phyloP scores from a whole-genome alignment of 2,797 vertebrate genomes.

The Emys orbicularis region DNA sequence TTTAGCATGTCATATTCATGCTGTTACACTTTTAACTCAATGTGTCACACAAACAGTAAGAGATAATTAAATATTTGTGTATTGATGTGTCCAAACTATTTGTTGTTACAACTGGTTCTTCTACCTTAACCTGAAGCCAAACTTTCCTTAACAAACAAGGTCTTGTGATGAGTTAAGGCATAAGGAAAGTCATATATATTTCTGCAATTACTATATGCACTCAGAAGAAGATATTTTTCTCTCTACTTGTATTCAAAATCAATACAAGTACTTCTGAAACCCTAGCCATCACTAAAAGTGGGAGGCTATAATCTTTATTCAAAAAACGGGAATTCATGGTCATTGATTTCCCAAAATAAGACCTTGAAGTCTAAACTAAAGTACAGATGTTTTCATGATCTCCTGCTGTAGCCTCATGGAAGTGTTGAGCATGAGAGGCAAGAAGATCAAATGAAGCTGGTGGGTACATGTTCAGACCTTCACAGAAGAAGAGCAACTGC shows the following conservation, averaged over 20 bases:
- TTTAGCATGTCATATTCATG: background rate
- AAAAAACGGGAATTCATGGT: background rate
- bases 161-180: background rate
- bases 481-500: background rate
- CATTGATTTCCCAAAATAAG: background rate
- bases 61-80: background rate
- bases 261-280: no score
- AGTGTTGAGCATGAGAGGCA: background rate
- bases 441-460: accelerated
- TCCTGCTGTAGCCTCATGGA: background rate
- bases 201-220: background rate
- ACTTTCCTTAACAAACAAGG: no score
- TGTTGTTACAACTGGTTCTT: no score
- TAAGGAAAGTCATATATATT: background rate
- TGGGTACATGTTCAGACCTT: accelerated
- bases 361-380: background rate
- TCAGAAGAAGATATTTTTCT: background rate
- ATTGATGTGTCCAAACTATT: background rate
- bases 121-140: no score
- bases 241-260: no score
- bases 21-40: background rate
- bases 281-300: no score
- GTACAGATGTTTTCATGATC: background rate
- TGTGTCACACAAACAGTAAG: accelerated
- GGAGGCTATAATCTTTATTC: no score